These are phyloP conservation scores for Otolemur garnettii DNA, from an alignment of 2,113 vertebrate species.

Conservation along the genomic window DNA sequence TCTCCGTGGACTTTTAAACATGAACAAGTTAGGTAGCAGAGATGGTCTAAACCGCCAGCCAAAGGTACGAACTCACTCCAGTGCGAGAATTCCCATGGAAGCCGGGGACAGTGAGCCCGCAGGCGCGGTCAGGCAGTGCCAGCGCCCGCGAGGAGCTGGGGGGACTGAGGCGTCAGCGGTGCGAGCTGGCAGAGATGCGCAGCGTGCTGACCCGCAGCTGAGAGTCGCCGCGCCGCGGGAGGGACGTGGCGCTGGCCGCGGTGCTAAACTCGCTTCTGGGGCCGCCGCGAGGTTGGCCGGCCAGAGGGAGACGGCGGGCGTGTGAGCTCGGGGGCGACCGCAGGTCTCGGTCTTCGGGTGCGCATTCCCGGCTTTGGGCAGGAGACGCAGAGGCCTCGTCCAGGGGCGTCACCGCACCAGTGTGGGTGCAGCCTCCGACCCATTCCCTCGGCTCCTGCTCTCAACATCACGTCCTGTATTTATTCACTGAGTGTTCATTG, in stretches of 20 bases:
- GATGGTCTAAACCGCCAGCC: background rate
- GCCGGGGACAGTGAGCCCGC: background rate
- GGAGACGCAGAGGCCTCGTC: background rate
- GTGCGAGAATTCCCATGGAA: background rate
- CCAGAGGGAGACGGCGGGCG: accelerated
- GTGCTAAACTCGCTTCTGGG: constrained; percentile 58
- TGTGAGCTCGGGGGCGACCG: background rate
- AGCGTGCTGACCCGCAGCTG: too few species aligned
- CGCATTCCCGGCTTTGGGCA: background rate
- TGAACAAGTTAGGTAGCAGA: background rate
- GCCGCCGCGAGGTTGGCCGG: accelerated
- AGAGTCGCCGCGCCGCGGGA: accelerated
- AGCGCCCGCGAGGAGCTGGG: accelerated
- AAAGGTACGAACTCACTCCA: background rate
- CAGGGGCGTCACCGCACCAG: background rate
- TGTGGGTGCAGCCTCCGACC: background rate
- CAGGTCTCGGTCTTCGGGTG: background rate
- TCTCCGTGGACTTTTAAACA: background rate
- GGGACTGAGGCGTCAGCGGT: background rate
- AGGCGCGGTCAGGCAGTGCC: too few species aligned
- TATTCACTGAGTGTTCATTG: background rate
- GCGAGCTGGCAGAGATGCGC: background rate
- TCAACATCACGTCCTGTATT: background rate
- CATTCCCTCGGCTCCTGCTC: background rate
- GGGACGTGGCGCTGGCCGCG: constrained; percentile 52